phyloP scores from a whole-genome alignment of 2,888 invertebrate genomes.

The Sphecodes monilicornis region DNA sequence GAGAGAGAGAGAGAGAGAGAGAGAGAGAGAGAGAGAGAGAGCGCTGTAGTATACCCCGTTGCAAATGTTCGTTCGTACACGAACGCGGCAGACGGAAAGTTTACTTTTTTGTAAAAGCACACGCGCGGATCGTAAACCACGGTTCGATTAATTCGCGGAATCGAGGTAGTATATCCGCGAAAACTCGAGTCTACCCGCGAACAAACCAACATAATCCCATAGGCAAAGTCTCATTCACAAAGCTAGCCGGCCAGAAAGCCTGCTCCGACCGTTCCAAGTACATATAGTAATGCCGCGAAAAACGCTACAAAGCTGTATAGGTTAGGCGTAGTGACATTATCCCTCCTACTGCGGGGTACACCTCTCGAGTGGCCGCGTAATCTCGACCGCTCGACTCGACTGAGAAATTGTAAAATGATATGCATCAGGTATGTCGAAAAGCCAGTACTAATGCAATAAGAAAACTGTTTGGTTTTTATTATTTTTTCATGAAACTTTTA shows the following conservation, averaged over 20 bases:
- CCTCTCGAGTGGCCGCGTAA: no score
- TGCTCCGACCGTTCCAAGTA: background rate
- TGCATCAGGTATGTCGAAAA: no score
- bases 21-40: background rate
- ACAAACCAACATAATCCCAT: background rate
- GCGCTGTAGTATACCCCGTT: background rate
- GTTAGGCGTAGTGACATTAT: no score
- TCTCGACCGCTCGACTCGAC: no score
- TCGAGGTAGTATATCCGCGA: no score
- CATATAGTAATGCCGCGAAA: no score
- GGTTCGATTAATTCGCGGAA: constrained; percentile 8
- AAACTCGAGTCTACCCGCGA: background rate
- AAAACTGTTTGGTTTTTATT: no score
- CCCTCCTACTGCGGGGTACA: no score
- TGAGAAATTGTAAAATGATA: no score
- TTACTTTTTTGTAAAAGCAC: background rate
- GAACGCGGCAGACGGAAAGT: background rate
- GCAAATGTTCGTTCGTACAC: background rate
- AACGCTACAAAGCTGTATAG: no score
- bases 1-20: background rate
- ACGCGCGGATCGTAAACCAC: background rate
- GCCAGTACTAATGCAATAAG: no score
- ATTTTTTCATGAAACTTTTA: no score
- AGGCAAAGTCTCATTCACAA: background rate
- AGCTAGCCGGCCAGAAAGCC: background rate